Conservation (phyloP, 1,140 invertebrate species). For the Tetramorium parvispinum region DNA sequence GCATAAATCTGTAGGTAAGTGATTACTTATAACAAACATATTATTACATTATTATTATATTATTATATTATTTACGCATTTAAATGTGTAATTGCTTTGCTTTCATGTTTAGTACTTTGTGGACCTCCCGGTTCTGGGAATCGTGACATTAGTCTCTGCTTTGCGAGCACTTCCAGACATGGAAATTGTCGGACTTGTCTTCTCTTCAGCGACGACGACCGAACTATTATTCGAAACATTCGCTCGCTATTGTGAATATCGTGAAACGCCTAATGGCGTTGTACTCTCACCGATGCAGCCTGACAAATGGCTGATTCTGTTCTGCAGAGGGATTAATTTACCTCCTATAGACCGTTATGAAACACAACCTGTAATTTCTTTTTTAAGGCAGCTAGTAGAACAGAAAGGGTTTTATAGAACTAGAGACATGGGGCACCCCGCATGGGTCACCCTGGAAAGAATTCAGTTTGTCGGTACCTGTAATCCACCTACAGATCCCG, state of each 20-base stretch:
- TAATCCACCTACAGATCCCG: slow-evolving; percentile 99
- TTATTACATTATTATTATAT: too few species aligned
- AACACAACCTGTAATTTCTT: slow-evolving; percentile 99
- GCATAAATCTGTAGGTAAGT: too few species aligned
- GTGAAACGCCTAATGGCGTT: slow-evolving; percentile 98
- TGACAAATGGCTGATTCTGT: slow-evolving; percentile 99
- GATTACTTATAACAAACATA: background rate
- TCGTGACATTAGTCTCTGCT: slow-evolving; percentile 99
- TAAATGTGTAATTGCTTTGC: slow-evolving; percentile 62
- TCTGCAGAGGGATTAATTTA: slow-evolving; percentile 99
- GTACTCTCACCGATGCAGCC: slow-evolving; percentile 97
- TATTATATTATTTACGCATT: background rate
- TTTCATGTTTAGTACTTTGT: slow-evolving; percentile 93
- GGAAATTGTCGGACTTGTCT: slow-evolving; percentile 99
- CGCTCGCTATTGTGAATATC: slow-evolving; percentile 99
- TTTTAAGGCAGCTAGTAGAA: slow-evolving; percentile 98
- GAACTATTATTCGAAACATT: slow-evolving; percentile 99
- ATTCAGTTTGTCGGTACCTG: slow-evolving; percentile 99
- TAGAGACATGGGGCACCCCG: slow-evolving; percentile 97
- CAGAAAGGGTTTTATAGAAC: slow-evolving; percentile 96
- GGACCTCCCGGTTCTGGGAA: slow-evolving; percentile 99
- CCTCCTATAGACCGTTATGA: slow-evolving; percentile 99
- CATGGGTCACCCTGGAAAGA: slow-evolving; percentile 98
- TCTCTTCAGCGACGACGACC: slow-evolving; percentile 99
- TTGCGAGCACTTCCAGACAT: slow-evolving; percentile 97